phyloP scores from a whole-genome alignment of 2,797 vertebrate genomes.

The Pempheris klunzingeri region DNA sequence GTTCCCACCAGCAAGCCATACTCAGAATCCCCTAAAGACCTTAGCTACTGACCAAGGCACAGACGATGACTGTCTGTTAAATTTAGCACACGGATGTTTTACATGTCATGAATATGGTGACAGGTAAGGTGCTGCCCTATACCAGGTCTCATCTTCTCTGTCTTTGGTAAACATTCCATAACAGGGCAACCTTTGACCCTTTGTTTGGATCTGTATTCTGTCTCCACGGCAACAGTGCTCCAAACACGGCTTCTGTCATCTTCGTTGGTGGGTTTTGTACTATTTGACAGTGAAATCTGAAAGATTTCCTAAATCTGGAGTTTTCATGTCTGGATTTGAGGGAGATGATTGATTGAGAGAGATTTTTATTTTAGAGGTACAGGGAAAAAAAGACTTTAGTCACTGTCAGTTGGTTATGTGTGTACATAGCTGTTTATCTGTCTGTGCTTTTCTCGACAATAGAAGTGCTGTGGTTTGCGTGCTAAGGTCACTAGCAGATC shows the following conservation, averaged over 20 bases:
- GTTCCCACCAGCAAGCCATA: slow-evolving; percentile 62
- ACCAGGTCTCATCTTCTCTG: slow-evolving; percentile 30
- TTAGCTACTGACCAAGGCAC: slow-evolving; percentile 30
- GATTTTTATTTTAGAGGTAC: slow-evolving; percentile 62
- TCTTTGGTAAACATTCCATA: slow-evolving; percentile 66
- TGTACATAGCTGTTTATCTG: slow-evolving; percentile 71
- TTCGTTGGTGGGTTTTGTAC: slow-evolving; percentile 7
- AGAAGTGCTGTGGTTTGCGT: slow-evolving; percentile 76
- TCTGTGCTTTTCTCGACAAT: slow-evolving; percentile 71
- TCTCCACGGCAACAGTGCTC: slow-evolving; percentile 52
- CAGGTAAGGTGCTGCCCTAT: slow-evolving; percentile 44
- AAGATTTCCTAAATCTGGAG: not conserved
- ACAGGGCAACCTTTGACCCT: slow-evolving; percentile 58
- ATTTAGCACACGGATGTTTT: slow-evolving; percentile 68
- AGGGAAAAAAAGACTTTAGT: slow-evolving; percentile 46
- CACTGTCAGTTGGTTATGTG: slow-evolving; percentile 58
- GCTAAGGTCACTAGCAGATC: slow-evolving; percentile 80
- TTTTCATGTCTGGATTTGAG: slow-evolving; percentile 11
- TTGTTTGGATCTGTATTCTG: slow-evolving; percentile 66
- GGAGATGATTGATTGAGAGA: slow-evolving; percentile 47
- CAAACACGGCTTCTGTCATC: slow-evolving; percentile 38
- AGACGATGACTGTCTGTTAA: slow-evolving; percentile 51
- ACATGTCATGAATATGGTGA: slow-evolving; percentile 56
- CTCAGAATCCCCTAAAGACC: slow-evolving; percentile 38
- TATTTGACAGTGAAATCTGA: slow-evolving; percentile 21